Conservation (phyloP, 2,888 invertebrate genomes). For the Acrobasis repandana region DNA sequence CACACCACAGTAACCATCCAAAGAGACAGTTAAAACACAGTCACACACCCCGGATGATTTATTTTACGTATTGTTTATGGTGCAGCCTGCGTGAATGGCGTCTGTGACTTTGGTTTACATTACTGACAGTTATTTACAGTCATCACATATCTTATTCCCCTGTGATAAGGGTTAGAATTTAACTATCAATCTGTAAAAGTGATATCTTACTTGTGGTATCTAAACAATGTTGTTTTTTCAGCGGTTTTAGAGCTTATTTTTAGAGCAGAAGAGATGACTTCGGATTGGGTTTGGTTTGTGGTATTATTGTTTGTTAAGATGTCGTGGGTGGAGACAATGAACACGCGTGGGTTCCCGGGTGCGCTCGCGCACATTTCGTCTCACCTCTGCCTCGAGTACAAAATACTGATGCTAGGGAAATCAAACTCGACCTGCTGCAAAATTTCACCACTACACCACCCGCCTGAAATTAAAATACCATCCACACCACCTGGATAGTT, state of each 20-base stretch:
- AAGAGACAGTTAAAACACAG: slow-evolving; percentile 13
- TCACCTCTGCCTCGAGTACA: slow-evolving; percentile 41
- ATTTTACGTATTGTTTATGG: slow-evolving; percentile 76
- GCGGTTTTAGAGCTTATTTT: slow-evolving; percentile 20
- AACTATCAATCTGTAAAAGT: background rate
- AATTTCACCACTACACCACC: too few species aligned
- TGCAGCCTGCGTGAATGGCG: slow-evolving; percentile 60
- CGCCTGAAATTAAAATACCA: too few species aligned
- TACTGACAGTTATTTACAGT: slow-evolving; percentile 38
- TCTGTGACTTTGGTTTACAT: slow-evolving; percentile 63
- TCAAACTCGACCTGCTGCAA: too few species aligned
- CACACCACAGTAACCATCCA: slow-evolving; percentile 12
- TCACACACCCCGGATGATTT: slow-evolving; percentile 55
- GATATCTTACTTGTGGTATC: slow-evolving; percentile 35
- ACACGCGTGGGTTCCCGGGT: slow-evolving; percentile 60
- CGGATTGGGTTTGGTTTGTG: background rate
- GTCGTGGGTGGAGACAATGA: slow-evolving; percentile 66
- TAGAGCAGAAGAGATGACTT: slow-evolving; percentile 28
- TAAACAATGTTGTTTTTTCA: slow-evolving; percentile 44
- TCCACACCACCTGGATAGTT: too few species aligned
- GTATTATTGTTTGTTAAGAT: slow-evolving; percentile 32
- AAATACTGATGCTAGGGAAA: background rate
- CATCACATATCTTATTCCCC: slow-evolving; percentile 27
- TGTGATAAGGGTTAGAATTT: slow-evolving; percentile 39
- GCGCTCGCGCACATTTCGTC: slow-evolving; percentile 54